Base-by-base conservation (phyloP, 2,113 vertebrate genomes). In the Nymphicus hollandicus region DNA sequence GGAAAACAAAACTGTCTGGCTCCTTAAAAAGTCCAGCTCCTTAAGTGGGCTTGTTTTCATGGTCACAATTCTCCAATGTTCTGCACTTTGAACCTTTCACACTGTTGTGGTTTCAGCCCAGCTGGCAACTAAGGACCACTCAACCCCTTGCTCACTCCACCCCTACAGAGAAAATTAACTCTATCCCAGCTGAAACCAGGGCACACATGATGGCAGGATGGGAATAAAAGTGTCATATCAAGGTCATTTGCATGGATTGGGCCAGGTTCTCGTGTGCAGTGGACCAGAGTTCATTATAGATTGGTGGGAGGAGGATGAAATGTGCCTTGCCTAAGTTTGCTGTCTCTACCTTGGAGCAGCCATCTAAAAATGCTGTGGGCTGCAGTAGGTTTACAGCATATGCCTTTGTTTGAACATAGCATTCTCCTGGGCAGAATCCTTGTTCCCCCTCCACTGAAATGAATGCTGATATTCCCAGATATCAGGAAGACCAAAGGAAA, bases 341-440 rank as follows among this genome's bases (percentile, higher is more conserved):
- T 11, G 0, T 58, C 29, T 72, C 23, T 74, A 1, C 39, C 15
- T 74, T 50, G 52, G 39, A 91, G 77, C 35, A 78, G n/a, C 43
- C 12, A 16, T 13, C 47, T 69, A 31, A 13, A 89, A 87, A 39
- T 49, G 56, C 73, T 56, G 44, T 63, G 52, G 61, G 25, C 73
- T 88, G 66, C 61, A 78, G 53, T 0, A 0, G 28, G 37, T 31
- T 91, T 61, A 33, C 15, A 25, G 1, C 28, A 2, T 5, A 12
- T 35, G 23, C 65, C 29, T 56, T 61, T 4, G 0, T 39, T 19
- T 31, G 49, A 74, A 13, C 31, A 2, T 1, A 11, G 46, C 22
- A 70, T 46, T 64, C 25, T 94, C 8, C 60, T 39, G 74, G 69
- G 33, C 65, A 63, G 39, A 65, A 50, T 29, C 64, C 27, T 64